phyloP scores from a whole-genome alignment of 2,888 invertebrate genomes.

The Drepanosiphum platanoidis region DNA sequence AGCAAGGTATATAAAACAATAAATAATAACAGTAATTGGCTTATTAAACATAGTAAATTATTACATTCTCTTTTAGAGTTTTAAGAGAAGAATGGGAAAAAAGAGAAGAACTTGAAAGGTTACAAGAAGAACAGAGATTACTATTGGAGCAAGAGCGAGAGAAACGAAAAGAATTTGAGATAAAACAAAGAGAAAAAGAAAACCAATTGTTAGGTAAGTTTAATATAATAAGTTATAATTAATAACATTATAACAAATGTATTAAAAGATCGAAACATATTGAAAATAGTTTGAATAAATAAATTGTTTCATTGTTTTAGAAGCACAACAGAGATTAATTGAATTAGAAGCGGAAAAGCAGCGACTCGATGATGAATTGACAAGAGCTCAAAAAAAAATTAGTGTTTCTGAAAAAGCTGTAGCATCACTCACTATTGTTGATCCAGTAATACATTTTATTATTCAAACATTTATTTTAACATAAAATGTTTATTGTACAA shows the following conservation, averaged over 20 bases:
- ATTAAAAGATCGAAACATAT: not conserved
- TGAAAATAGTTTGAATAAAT: too few species aligned
- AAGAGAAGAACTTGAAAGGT: conserved; percentile 80
- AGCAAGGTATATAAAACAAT: conserved; percentile 65
- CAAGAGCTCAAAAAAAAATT: conserved; percentile 61
- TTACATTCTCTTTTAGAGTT: conserved; percentile 69
- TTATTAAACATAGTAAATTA: not conserved
- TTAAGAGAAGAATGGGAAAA: conserved; percentile 86
- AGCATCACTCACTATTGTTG: conserved; percentile 18
- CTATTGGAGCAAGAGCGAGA: conserved; percentile 79
- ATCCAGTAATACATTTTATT: conserved; percentile 30
- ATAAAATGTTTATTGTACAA: too few species aligned
- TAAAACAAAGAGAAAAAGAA: conserved; percentile 78
- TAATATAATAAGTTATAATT: not conserved
- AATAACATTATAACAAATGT: conserved; percentile 9
- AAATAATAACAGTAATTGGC: not conserved
- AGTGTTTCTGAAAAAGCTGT: conserved; percentile 57
- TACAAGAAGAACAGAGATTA: conserved; percentile 81
- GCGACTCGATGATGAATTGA: conserved; percentile 76
- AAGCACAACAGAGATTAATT: conserved; percentile 77
- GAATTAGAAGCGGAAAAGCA: conserved; percentile 78
- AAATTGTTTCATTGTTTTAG: conserved; percentile 68
- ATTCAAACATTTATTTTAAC: not conserved
- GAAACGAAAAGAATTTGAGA: conserved; percentile 80
- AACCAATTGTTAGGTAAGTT: conserved; percentile 74